Conservation (phyloP, 2,888 invertebrate species). For the Drosophila nr. perissopoda region DNA sequence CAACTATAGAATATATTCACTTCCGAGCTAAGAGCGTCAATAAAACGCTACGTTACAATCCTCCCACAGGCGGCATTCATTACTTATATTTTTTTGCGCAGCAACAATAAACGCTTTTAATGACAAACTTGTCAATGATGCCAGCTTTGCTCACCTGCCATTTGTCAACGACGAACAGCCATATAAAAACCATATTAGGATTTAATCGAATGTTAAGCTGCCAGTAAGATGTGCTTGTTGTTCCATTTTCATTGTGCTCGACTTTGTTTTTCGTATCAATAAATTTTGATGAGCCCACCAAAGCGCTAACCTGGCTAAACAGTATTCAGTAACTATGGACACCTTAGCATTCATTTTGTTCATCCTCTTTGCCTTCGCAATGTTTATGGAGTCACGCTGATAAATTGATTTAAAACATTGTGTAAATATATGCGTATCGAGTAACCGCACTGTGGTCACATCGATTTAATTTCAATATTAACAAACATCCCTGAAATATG, state of each 20-base stretch:
- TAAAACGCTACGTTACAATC: slow-evolving; percentile 38
- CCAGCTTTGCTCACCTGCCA: slow-evolving; percentile 35
- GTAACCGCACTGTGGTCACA: slow-evolving; percentile 13
- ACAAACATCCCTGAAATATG: not conserved
- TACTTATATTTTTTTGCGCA: slow-evolving; percentile 51
- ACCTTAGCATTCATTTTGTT: not conserved
- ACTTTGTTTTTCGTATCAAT: slow-evolving; percentile 56
- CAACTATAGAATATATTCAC: slow-evolving; percentile 36
- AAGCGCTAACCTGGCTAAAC: slow-evolving; percentile 8
- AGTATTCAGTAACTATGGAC: slow-evolving; percentile 15
- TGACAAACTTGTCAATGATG: slow-evolving; percentile 60
- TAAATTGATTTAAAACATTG: slow-evolving; percentile 75
- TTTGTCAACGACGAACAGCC: slow-evolving; percentile 43
- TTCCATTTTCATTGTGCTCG: slow-evolving; percentile 43
- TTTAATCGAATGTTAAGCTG: slow-evolving; percentile 73
- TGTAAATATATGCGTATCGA: slow-evolving; percentile 49
- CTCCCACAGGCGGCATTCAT: slow-evolving; percentile 34
- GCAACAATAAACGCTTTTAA: slow-evolving; percentile 74
- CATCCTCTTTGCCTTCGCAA: not conserved
- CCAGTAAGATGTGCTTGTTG: slow-evolving; percentile 45
- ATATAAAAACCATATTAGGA: slow-evolving; percentile 74
- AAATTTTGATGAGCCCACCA: slow-evolving; percentile 54
- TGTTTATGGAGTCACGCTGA: slow-evolving; percentile 50
- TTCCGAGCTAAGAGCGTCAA: slow-evolving; percentile 64
- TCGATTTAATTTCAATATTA: not conserved